Evolutionary conservation across 2,797 vertebrate genomes (phyloP).

Genomic region (Paramormyrops hopkinsi): DNA sequence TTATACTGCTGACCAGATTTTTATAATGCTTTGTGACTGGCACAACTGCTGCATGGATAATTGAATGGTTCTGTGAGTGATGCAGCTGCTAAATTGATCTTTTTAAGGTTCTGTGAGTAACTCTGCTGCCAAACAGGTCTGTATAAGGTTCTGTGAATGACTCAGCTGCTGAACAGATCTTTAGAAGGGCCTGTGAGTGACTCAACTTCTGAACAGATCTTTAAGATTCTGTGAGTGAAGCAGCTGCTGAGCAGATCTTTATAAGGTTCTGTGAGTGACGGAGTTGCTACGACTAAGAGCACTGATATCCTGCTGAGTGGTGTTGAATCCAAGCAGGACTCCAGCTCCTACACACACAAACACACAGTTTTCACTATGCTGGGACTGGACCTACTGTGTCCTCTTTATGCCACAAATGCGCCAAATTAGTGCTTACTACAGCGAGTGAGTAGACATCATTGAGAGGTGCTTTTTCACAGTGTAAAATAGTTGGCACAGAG

Average conservation of each 20-base stretch:
- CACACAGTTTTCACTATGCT: neutral
- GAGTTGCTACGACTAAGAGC: neutral
- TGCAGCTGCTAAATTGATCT: neutral
- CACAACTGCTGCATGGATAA: neutral
- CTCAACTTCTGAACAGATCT: neutral
- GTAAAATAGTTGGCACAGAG: neutral
- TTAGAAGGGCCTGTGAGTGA: neutral
- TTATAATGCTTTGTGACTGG: neutral
- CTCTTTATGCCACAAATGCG: neutral
- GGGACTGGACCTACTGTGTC: neutral
- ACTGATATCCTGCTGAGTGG: neutral
- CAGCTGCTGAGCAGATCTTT: neutral
- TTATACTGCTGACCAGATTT: neutral
- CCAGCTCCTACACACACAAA: neutral
- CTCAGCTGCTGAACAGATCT: neutral
- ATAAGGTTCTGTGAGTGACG: neutral
- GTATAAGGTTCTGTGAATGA: neutral
- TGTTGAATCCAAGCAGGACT: neutral
- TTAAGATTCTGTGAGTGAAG: neutral
- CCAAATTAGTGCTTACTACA: constrained; percentile 3
- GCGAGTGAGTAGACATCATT: neutral
- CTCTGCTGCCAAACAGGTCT: neutral
- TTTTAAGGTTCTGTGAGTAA: neutral
- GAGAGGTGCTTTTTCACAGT: constrained; percentile 2
- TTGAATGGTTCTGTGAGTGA: neutral